A percentile compares a stretch with the other conserved stretches of the same genome.
Conservation (phyloP, 2,888 invertebrate species). For the Eugnorisma glareosa region DNA sequence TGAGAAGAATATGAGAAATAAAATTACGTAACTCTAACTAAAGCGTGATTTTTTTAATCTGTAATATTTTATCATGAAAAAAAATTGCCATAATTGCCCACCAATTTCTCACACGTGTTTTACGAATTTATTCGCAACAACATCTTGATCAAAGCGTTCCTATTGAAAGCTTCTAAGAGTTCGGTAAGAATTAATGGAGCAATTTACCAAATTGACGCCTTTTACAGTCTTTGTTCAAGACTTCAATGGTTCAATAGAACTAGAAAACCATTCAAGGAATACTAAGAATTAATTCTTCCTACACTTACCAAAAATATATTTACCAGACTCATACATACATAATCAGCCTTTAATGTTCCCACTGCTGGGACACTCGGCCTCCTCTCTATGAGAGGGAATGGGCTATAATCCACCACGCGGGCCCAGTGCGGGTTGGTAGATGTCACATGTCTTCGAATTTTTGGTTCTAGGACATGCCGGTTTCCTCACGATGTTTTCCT, state of each 20-base stretch:
- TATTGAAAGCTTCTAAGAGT: neutral
- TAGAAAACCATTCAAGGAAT: neutral
- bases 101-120: neutral
- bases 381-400: no score
- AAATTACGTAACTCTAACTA: no score
- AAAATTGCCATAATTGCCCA: neutral
- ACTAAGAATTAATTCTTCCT: neutral
- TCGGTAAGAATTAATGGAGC: neutral
- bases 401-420: no score
- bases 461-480: no score
- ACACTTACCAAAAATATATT: neutral
- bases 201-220: constrained; percentile 1
- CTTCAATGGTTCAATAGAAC: neutral
- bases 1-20: no score
- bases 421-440: no score
- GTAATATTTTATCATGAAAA: neutral
- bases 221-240: neutral
- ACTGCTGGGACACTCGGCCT: no score
- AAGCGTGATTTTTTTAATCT: no score
- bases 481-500: no score
- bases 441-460: no score
- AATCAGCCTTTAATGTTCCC: no score
- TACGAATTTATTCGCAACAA: neutral
- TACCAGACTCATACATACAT: no score
- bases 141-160: neutral